phyloP scores from a whole-genome alignment of 23 tunicate species.

The Botrylloides violaceus region DNA sequence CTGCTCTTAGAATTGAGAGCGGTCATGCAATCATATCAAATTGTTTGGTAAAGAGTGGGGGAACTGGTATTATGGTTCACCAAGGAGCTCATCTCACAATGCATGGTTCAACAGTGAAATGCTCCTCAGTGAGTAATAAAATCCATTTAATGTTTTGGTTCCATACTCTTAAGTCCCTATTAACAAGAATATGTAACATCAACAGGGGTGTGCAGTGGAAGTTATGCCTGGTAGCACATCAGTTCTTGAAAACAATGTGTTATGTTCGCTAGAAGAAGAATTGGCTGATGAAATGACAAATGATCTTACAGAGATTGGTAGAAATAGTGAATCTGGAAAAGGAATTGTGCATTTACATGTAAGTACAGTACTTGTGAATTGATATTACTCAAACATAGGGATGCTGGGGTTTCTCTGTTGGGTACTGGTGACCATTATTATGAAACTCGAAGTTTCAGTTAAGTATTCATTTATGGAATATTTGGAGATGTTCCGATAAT shows the following conservation, averaged over 20 bases:
- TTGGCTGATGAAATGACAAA: constrained; percentile 5
- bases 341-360: constrained; percentile 86
- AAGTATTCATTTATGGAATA: no score
- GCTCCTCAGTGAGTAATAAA: constrained; percentile 33
- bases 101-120: constrained; percentile 32
- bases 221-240: constrained; percentile 62
- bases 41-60: constrained; percentile 71
- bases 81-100: constrained; percentile 63
- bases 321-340: constrained; percentile 17
- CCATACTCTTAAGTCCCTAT: neutral
- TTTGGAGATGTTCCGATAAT: no score
- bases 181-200: neutral
- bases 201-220: constrained; percentile 73
- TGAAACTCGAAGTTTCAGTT: no score
- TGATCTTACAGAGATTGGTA: constrained; percentile 1
- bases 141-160: no score
- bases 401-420: no score
- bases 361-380: no score
- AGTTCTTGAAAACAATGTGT: constrained; percentile 42
- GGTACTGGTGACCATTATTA: no score
- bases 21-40: constrained; percentile 59
- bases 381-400: no score
- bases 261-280: neutral
- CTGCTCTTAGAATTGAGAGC: constrained; percentile 78
- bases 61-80: constrained; percentile 65